Base-by-base conservation (phyloP, 2,888 invertebrate species). In the Ectemnius cavifrons region DNA sequence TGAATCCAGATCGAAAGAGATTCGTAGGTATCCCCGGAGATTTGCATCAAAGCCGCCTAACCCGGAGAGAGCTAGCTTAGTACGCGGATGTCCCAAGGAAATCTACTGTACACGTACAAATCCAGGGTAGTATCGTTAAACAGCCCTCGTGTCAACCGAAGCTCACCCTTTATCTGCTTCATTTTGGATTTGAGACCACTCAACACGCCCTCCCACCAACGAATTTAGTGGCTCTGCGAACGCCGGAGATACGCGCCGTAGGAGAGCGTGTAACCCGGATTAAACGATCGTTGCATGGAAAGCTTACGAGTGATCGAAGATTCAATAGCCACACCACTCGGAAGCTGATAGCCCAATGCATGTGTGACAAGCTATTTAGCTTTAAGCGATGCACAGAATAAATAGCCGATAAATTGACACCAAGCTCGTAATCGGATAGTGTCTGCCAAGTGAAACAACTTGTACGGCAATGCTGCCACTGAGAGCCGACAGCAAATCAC, bases 91-190 rank as follows among this genome's bases (percentile, higher is more conserved):
- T 72, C 60, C 63, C 45, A 23, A 62, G 69, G 63, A 69, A 72
- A 72, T 72, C 70, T 63, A 72, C 71, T 72, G 69, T 72, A 63
- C 61, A 70, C 62, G 57, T 69, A 69, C 58, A 72, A 72, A 72
- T 72, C 69, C 71, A 58, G 69, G 69, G 28, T 6, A 37, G 47
- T 58, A 52, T 16, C 49, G 59, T 58, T 58, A 58, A 20, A 58
- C 58, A 18, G 52, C 52, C n/a, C 16, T 58, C 46, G 52, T 52
- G 52, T 52, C 52, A 52, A 52, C 20, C 63, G 47, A 47, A 56
- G 68, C 70, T 56, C 58, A 5, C 69, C 49, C 69, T 70, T 69
- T 69, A 72, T 69, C 71, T 72, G 59, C 71, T 63, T 69, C 58
- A 4, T 16, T 20, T 46, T 49, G 37, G 68, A 71, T 62, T 23